Percentiles rank a stretch among this genome's conserved stretches.
These are phyloP conservation scores for Callithrix jacchus DNA, from an alignment of 2,113 vertebrate species.

Conservation along the genomic window DNA sequence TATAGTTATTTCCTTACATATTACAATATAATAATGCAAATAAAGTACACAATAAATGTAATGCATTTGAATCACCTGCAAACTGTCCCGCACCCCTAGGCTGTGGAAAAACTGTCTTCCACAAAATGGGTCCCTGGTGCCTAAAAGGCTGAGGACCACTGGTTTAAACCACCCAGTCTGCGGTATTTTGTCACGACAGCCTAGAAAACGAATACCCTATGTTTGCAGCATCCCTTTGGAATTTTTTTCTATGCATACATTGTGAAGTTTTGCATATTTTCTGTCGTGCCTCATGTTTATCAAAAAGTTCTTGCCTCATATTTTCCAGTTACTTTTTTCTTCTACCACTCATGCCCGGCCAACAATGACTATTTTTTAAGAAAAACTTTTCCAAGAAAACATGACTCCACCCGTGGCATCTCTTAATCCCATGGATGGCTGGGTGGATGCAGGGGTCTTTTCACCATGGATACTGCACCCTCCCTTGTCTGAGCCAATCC, in stretches of 20 bases:
- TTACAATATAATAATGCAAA: no score
- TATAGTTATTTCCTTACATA: no score
- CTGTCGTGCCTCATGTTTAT: constrained; percentile 54
- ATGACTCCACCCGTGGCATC: background rate
- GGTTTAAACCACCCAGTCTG: background rate
- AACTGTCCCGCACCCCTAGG: no score
- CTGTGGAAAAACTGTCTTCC: no score
- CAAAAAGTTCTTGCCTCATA: constrained; percentile 48
- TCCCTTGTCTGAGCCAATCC: background rate
- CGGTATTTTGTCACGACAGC: background rate
- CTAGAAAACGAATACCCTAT: background rate
- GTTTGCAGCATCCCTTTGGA: background rate
- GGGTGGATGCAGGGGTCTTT: background rate
- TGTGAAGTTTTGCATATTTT: background rate
- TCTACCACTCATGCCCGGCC: background rate
- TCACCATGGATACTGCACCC: background rate
- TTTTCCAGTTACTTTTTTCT: background rate
- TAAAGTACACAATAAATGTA: no score
- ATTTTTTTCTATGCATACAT: background rate
- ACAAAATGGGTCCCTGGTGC: no score
- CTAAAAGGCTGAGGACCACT: no score
- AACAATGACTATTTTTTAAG: background rate
- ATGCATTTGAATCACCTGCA: no score
- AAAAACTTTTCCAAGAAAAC: background rate
- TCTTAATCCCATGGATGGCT: background rate